A percentile compares a stretch with the other conserved stretches of the same genome.
phyloP scores from a whole-genome alignment of 2,113 vertebrate species.

The Semnornis frantzii region DNA sequence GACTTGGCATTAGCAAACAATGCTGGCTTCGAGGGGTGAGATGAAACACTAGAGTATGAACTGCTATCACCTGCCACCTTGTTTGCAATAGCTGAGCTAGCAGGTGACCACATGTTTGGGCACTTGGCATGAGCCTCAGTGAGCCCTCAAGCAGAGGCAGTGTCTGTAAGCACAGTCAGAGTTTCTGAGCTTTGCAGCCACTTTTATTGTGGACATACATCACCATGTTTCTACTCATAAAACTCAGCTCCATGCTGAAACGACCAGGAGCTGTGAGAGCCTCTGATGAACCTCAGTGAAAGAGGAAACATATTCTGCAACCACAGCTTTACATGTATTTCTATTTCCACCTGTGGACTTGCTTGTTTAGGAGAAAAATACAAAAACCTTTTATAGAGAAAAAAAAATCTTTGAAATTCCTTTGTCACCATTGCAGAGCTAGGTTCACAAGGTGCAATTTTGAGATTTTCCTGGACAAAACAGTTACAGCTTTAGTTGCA shows the following conservation, averaged over 20 bases:
- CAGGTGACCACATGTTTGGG: neutral
- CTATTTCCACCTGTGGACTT: neutral
- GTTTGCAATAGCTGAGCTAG: neutral
- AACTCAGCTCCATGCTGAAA: accelerated
- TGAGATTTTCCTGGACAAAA: neutral
- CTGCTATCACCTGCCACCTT: neutral
- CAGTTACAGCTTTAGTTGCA: neutral
- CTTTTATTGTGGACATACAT: neutral
- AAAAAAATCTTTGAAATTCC: neutral
- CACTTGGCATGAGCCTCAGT: neutral
- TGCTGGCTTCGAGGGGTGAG: accelerated
- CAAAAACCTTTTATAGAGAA: neutral
- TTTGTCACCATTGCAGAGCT: too few species aligned
- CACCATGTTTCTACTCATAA: accelerated
- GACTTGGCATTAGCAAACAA: neutral
- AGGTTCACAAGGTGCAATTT: neutral
- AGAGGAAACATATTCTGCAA: neutral
- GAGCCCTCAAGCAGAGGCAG: neutral
- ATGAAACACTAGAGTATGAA: neutral
- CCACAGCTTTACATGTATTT: accelerated
- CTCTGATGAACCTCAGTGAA: accelerated
- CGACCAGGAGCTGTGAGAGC: neutral
- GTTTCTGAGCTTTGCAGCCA: neutral
- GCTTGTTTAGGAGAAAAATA: neutral
- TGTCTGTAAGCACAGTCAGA: neutral